phyloP scores from a whole-genome alignment of 2,888 invertebrate genomes.

The Polydesmus complanatus region DNA sequence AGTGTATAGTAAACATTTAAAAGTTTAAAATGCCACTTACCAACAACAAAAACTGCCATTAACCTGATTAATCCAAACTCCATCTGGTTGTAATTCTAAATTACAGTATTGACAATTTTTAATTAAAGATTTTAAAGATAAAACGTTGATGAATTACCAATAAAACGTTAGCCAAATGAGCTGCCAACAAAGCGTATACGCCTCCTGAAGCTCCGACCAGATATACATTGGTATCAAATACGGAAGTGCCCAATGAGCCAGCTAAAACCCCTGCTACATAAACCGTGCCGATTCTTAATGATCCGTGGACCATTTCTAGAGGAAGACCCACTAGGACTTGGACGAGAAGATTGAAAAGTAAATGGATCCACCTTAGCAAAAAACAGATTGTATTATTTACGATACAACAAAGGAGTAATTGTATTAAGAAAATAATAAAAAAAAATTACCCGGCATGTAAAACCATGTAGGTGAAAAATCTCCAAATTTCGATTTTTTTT shows the following conservation, averaged over 20 bases:
- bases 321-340: constrained; percentile 87
- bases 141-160: constrained; percentile 29
- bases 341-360: constrained; percentile 71
- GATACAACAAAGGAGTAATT: neutral
- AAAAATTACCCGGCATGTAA: constrained; percentile 72
- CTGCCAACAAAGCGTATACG: constrained; percentile 72
- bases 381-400: neutral
- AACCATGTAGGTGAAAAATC: constrained; percentile 86
- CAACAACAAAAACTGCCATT: constrained; percentile 78
- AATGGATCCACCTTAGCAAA: constrained; percentile 43
- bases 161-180: constrained; percentile 70
- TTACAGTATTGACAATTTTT: constrained; percentile 19
- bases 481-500: constrained; percentile 78
- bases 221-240: constrained; percentile 62
- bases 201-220: constrained; percentile 83
- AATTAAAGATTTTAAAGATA: neutral
- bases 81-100: constrained; percentile 82
- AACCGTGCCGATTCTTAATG: constrained; percentile 49
- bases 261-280: constrained; percentile 62
- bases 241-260: constrained; percentile 53
- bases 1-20: neutral
- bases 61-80: constrained; percentile 79
- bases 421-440: neutral
- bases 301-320: constrained; percentile 77
- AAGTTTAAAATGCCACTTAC: constrained; percentile 40